Conservation (phyloP, 2,113 vertebrate genomes). For the Neotoma lepida region DNA sequence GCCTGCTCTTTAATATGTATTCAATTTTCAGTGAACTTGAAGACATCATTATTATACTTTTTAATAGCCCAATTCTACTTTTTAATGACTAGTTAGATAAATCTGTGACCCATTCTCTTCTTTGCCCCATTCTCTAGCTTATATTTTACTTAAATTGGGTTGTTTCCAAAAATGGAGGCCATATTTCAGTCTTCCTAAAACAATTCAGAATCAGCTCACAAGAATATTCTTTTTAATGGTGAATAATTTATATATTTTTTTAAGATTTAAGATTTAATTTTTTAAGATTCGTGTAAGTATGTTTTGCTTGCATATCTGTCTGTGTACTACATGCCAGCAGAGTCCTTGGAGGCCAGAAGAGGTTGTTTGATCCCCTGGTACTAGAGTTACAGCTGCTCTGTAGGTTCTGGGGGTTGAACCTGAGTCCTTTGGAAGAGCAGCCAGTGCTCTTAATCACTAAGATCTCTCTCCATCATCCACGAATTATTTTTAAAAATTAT, state of each 20-base stretch:
- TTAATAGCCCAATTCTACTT: neutral
- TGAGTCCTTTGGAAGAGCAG: neutral
- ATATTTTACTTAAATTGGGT: constrained; percentile 39
- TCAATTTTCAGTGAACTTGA: constrained; percentile 19
- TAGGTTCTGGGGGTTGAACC: neutral
- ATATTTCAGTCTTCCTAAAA: constrained; percentile 13
- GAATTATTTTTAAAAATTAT: neutral
- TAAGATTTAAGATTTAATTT: neutral
- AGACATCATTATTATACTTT: constrained; percentile 21
- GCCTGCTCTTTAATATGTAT: constrained; percentile 4
- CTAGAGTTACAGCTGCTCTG: neutral
- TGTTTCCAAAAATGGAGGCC: neutral
- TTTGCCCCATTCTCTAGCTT: neutral
- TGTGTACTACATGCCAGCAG: neutral
- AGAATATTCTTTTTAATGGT: constrained; percentile 18
- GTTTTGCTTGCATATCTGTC: neutral
- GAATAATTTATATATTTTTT: neutral
- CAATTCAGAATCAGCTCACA: neutral
- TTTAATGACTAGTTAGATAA: neutral
- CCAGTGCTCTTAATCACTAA: neutral
- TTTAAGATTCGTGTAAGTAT: neutral
- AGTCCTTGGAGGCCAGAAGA: neutral
- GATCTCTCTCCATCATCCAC: neutral
- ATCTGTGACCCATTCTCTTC: neutral
- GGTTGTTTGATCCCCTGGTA: neutral